These are phyloP conservation scores for Alouatta palliata DNA, from an alignment of 2,113 vertebrate genomes.

Conservation along the genomic window DNA sequence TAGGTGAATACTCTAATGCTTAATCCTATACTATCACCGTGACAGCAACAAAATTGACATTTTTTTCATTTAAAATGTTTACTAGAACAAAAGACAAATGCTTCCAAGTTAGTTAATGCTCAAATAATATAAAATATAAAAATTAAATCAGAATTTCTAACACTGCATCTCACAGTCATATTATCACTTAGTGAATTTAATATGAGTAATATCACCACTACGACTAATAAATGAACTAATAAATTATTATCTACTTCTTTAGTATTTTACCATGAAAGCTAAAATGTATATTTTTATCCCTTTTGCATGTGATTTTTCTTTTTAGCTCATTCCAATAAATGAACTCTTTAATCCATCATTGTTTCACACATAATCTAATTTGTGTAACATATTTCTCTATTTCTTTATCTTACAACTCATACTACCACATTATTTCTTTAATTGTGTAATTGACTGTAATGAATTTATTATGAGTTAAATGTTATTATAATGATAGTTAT, in stretches of 20 bases:
- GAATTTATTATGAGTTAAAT: constrained; percentile 31
- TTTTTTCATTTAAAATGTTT: constrained; percentile 44
- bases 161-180: constrained; percentile 5
- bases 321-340: constrained; percentile 43
- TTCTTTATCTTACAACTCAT: background rate
- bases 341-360: constrained; percentile 19
- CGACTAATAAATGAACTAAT: constrained; percentile 41
- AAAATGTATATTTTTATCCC: constrained; percentile 43
- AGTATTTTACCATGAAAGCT: constrained; percentile 56
- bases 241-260: constrained; percentile 36
- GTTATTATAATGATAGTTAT: background rate
- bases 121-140: constrained; percentile 13
- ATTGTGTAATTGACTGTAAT: constrained; percentile 9
- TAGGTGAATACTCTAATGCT: constrained; percentile 13
- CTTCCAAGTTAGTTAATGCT: constrained; percentile 14
- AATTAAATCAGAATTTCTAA: constrained; percentile 55
- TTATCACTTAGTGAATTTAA: constrained; percentile 51
- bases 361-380: constrained; percentile 38
- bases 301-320: constrained; percentile 18
- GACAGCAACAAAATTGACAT: constrained; percentile 56
- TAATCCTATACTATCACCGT: constrained; percentile 34
- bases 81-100: constrained; percentile 7
- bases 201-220: constrained; percentile 41
- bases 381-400: constrained; percentile 24
- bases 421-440: constrained; percentile 40